Evolutionary conservation across 2,888 invertebrate genomes (phyloP).

Genomic region (Stegophylla sp.): DNA sequence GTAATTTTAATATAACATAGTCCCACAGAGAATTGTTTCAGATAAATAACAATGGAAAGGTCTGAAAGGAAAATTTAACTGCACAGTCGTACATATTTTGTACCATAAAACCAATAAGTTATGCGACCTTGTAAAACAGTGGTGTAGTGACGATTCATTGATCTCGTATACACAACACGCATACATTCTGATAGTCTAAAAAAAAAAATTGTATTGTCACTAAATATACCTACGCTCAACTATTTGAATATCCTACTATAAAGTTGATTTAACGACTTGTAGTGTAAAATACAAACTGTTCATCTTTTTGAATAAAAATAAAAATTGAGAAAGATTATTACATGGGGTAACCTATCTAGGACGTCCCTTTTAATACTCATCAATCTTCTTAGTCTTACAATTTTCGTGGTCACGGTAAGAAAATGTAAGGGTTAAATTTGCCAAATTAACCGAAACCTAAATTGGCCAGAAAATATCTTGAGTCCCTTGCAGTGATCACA

Average conservation of each 20-base stretch:
- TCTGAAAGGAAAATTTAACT: slow-evolving; percentile 13
- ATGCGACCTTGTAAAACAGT: slow-evolving; percentile 36
- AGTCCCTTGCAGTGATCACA: no score
- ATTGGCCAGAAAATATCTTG: no score
- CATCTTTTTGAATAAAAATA: no score
- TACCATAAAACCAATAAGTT: slow-evolving; percentile 7
- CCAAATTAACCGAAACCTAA: no score
- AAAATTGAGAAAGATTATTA: no score
- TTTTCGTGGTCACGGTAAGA: no score
- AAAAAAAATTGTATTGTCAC: neutral
- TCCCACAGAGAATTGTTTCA: neutral
- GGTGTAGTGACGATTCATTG: slow-evolving; percentile 24
- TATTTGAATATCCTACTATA: neutral
- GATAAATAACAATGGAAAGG: neutral
- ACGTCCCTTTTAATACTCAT: no score
- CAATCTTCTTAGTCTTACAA: no score
- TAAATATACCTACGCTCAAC: neutral
- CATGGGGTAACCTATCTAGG: no score
- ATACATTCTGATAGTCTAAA: neutral
- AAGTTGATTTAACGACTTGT: neutral
- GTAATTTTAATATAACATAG: neutral
- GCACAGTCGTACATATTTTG: neutral
- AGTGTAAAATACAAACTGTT: neutral
- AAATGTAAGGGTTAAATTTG: no score
- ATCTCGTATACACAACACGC: neutral